Evolutionary conservation across 2,888 invertebrate species (phyloP).

Genomic region (Panopea generosa): DNA sequence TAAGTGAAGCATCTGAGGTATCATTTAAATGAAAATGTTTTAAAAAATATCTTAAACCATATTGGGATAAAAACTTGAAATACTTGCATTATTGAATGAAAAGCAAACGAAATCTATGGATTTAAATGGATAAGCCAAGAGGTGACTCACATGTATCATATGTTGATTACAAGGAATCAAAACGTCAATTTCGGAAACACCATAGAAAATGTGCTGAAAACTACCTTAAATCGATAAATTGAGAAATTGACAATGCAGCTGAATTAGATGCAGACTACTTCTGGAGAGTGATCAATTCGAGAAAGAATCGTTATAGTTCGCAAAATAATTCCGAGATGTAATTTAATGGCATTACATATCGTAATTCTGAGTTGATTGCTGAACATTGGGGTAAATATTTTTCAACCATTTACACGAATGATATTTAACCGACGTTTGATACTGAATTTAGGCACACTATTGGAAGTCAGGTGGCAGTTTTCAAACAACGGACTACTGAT

Average conservation of each 20-base stretch:
- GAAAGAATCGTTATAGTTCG: too few species aligned
- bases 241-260: slow-evolving; percentile 7
- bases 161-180: neutral
- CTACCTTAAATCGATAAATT: slow-evolving; percentile 5
- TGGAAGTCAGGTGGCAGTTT: too few species aligned
- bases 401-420: too few species aligned
- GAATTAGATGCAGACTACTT: neutral
- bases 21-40: neutral
- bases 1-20: neutral
- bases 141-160: neutral
- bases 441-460: too few species aligned
- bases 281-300: slow-evolving; percentile 1
- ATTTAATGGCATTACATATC: too few species aligned
- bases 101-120: neutral
- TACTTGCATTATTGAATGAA: slow-evolving; percentile 5
- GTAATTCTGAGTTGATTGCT: too few species aligned
- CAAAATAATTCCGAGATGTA: too few species aligned
- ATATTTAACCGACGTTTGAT: too few species aligned
- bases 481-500: too few species aligned
- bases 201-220: neutral
- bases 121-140: neutral
- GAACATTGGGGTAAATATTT: too few species aligned
- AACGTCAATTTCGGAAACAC: neutral
- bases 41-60: neutral
- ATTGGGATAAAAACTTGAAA: neutral